Evolutionary conservation across 2,797 vertebrate genomes (phyloP).

Genomic region (Characodon lateralis): DNA sequence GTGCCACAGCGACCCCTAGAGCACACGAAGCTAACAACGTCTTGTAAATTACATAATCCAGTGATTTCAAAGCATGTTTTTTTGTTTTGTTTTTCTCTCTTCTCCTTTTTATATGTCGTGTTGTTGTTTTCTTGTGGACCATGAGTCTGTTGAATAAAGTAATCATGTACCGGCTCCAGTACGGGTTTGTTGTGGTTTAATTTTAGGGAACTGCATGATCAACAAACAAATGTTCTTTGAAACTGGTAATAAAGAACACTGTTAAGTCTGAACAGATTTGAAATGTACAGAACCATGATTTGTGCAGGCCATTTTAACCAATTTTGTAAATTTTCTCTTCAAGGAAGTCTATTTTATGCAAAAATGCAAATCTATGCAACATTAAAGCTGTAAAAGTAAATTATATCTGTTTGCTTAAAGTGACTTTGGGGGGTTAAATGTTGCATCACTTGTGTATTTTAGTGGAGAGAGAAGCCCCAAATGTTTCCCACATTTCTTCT

Average conservation of each 20-base stretch:
- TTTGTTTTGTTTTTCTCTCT: too few relatives aligned
- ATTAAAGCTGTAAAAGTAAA: too few relatives aligned
- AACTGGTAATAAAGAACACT: background rate
- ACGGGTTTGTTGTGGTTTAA: background rate
- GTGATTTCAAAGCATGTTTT: background rate
- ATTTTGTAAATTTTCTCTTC: background rate
- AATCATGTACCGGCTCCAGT: background rate
- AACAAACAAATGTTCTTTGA: too few relatives aligned
- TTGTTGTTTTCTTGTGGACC: too few relatives aligned
- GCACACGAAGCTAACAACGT: background rate
- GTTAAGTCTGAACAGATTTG: background rate
- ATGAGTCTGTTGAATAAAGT: too few relatives aligned
- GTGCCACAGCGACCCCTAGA: conserved; percentile 26
- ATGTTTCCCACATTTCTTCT: too few relatives aligned
- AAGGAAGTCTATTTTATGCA: background rate
- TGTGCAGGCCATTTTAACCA: background rate
- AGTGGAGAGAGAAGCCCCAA: too few relatives aligned
- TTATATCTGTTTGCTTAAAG: background rate
- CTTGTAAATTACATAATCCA: background rate
- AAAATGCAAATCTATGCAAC: background rate
- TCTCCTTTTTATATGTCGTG: too few relatives aligned
- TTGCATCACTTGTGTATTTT: too few relatives aligned
- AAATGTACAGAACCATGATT: background rate
- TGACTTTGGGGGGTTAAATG: too few relatives aligned
- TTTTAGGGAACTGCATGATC: background rate